phyloP scores from a whole-genome alignment of 2,797 vertebrate genomes.

The Sphenodon punctatus region DNA sequence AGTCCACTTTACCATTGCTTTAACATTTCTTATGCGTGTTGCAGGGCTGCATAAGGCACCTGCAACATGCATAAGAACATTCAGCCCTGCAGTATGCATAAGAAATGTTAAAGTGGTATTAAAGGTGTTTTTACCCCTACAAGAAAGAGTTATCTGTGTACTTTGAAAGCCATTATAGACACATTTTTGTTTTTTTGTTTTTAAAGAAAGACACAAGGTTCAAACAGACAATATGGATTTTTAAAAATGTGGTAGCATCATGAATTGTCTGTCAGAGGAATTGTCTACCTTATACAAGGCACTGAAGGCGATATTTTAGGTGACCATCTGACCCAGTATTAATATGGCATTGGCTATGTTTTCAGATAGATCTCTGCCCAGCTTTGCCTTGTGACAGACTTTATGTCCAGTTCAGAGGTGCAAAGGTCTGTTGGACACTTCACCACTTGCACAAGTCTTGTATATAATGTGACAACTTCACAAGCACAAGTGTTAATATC shows the following conservation, averaged over 20 bases:
- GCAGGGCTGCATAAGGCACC: too few relatives aligned
- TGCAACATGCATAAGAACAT: too few relatives aligned
- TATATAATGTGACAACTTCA: not conserved
- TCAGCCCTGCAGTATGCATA: too few relatives aligned
- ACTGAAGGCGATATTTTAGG: too few relatives aligned
- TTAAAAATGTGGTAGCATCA: not conserved
- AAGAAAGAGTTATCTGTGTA: not conserved
- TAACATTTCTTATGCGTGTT: too few relatives aligned
- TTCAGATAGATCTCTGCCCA: not conserved
- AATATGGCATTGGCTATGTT: not conserved
- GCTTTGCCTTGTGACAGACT: not conserved
- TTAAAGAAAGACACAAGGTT: not conserved
- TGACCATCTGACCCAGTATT: too few relatives aligned
- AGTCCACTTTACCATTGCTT: too few relatives aligned
- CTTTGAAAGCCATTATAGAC: not conserved
- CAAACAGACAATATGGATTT: not conserved
- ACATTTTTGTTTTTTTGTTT: not conserved
- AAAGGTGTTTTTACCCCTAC: too few relatives aligned
- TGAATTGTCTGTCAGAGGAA: not conserved
- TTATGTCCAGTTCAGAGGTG: not conserved
- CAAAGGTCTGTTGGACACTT: not conserved
- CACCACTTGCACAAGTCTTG: rapidly evolving
- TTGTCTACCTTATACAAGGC: too few relatives aligned
- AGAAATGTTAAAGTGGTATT: too few relatives aligned
- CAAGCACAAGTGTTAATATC: not conserved